A percentile compares a stretch with the other conserved stretches of the same genome.
Conservation (phyloP, 2,113 vertebrate genomes). For the Gila orcuttii region DNA sequence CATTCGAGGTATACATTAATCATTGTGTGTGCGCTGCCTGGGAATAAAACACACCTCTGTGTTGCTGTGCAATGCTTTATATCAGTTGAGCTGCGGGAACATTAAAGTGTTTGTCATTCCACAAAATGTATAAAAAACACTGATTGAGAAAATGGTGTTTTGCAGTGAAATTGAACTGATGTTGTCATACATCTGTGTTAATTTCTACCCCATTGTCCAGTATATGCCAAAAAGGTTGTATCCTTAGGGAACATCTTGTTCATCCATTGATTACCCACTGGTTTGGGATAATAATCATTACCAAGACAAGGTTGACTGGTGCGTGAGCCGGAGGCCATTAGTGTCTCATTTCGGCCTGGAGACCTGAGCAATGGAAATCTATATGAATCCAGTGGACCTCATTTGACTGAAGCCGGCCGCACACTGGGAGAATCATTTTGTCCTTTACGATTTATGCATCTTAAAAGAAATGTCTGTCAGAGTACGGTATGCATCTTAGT, state of each 20-base stretch:
- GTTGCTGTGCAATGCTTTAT: neutral
- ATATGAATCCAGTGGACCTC: constrained; percentile 50
- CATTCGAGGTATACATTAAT: neutral
- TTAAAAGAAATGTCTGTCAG: neutral
- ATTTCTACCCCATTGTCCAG: constrained; percentile 23
- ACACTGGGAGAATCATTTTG: neutral
- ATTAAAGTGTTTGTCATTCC: neutral
- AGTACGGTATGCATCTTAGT: neutral
- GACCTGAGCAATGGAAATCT: constrained; percentile 59
- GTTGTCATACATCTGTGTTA: constrained; percentile 16
- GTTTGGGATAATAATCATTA: constrained; percentile 47
- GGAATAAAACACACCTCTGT: neutral
- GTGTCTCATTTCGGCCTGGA: constrained; percentile 48
- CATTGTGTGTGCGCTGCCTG: neutral
- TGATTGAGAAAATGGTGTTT: neutral
- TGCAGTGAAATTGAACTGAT: constrained; percentile 19
- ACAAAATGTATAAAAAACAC: neutral
- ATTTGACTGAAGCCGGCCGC: constrained; percentile 58
- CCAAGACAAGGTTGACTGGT: constrained; percentile 37
- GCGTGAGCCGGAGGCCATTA: constrained; percentile 36
- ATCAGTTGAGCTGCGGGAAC: neutral
- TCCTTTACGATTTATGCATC: neutral
- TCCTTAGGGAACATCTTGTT: constrained; percentile 20
- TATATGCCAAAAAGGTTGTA: constrained; percentile 24
- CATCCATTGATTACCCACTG: constrained; percentile 45